Evolutionary conservation across 2,113 vertebrate species (phyloP), one percentile per base, ranked within the genome.

Genomic region (Apteryx mantelli): DNA sequence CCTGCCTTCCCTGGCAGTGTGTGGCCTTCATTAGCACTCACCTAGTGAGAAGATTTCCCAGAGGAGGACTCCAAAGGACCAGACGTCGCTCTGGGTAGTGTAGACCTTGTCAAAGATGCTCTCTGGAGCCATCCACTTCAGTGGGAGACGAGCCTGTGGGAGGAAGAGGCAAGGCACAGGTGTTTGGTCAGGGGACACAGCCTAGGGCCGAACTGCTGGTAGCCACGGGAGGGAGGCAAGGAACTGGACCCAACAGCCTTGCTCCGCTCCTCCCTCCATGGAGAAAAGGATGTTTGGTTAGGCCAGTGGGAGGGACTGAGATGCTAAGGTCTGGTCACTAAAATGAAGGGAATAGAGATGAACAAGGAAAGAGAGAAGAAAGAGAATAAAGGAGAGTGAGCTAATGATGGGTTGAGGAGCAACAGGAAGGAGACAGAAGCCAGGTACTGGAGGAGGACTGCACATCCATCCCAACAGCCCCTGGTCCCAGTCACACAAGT

Each of bases 81-180:
- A 99, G 84, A 99, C 99, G 1, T 99, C 99, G 55, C 99, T 99
- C 97, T 99, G 99, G 20, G 99, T 99, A 96, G 99, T 99, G 95
- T 99, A 99, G 77, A 99, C 98, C 97, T 99, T 99, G 97, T 99
- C 99, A 2, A 99, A 99, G 97, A 99, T 99, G 88, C 99, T 99
- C 97, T 99, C 99, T 3, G 99, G 99, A 76, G 99, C 99, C 99
- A 99, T 99, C 99, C 99, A 99, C 97, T 99, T 99, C 89, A 99
- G 97, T 55, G 99, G 99, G 74, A 99, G 98, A 65, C 99, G 99
- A 63, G 99, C 99, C 99, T 99, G 93, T 4, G 82, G 95, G 32
- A 94, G 13, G 40, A 9, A 91, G 71, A 73, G 46, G 53, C 17
- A 60, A 61, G 58, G 38, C 36, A 60, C 21, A 73, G 46, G 34